Base-by-base conservation (phyloP, 1,140 invertebrate species). In the Zaprionus taronus region DNA sequence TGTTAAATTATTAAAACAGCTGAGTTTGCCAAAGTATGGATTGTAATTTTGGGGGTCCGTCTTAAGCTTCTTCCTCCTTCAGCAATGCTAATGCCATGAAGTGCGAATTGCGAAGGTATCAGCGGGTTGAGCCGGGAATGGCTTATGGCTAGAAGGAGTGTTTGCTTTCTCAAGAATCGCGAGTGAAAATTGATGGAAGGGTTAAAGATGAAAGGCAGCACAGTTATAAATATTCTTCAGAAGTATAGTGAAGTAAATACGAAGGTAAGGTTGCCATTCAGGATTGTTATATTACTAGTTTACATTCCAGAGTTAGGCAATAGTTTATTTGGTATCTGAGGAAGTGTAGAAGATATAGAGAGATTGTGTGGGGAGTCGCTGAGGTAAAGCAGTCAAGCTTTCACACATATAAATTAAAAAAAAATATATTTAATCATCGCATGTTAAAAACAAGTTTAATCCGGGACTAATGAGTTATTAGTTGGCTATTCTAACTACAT, bases 1-100 rank as follows among this genome's bases (percentile, higher is more conserved):
- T 58, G 58, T 44, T 75, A 72, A 72, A 72, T 76, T 76, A 72
- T 72, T 76, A 75, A 71, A 68, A 64, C 7, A 58, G 58, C 67
- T 64, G 53, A 58, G 60, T 31, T 62, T 51, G 28, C 72, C 56
- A 36, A 70, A 74, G 57, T 62, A 69, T 69, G 49, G 72, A 74
- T 57, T 62, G 57, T 63, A 38, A 69, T 74, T 56, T 62, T 20
- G 56, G 31, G 15, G 47, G 24, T 5, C 4, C 1, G 44, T 58
- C 64, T 28, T 57, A 51, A 64, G 44, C 5, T 6, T n/a, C n/a
- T 47, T n/a, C 2, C n/a, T 17, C 47, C 11, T 20, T 51, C 47
- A 20, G 15, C n/a, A 11, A 34, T 28, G 47, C 47, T 51, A 24
- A 51, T 51, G 47, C 47, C 11, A 24, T 22, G 20, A 51, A 51